Conservation (phyloP, 2,888 invertebrate species). For the Spilarctia lutea region DNA sequence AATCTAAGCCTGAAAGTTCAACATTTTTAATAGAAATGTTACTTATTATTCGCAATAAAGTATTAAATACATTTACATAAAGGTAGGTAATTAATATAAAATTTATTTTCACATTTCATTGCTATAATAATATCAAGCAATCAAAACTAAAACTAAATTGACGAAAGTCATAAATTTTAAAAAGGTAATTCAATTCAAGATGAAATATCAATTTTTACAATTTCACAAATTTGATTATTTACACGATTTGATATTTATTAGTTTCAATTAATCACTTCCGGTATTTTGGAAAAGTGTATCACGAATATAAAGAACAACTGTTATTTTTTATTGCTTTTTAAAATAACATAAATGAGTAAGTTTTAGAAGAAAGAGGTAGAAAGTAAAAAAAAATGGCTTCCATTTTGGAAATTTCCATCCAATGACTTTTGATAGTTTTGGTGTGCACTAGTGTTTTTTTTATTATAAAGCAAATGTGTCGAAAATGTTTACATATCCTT, state of each 20-base stretch:
- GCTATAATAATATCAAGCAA: background rate
- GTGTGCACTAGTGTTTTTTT: too few species aligned
- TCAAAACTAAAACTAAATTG: background rate
- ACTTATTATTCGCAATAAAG: too few species aligned
- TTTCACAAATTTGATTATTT: conserved; percentile 1
- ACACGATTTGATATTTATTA: background rate
- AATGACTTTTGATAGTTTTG: too few species aligned
- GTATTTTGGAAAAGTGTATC: background rate
- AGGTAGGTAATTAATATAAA: too few species aligned
- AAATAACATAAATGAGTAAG: background rate
- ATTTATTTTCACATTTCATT: too few species aligned
- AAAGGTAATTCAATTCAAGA: conserved; percentile 4
- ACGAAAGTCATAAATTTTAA: background rate
- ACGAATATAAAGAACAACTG: background rate
- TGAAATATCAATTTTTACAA: background rate
- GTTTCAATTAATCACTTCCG: conserved; percentile 8
- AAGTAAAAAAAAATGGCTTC: background rate
- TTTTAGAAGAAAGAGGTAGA: background rate
- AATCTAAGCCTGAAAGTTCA: too few species aligned
- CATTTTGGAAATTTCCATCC: background rate
- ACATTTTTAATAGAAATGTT: too few species aligned
- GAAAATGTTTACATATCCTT: too few species aligned
- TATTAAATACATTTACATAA: too few species aligned
- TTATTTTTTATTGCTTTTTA: background rate
- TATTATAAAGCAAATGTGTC: too few species aligned